Conservation (phyloP, 2,888 invertebrate species). For the Drosophila paranaensis region DNA sequence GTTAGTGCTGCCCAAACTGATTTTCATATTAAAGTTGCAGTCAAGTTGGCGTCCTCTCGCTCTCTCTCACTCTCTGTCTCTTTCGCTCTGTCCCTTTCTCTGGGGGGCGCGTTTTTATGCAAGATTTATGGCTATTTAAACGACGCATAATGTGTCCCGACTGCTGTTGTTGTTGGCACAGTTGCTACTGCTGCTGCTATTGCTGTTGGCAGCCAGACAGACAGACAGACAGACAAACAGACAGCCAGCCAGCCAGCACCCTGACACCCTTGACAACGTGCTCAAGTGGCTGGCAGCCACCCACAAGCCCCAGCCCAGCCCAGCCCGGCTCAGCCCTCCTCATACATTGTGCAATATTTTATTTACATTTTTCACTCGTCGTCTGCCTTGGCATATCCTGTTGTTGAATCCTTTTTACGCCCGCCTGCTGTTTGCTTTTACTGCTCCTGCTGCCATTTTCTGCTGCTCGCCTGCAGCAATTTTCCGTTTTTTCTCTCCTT, state of each 20-base stretch:
- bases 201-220: conserved; percentile 54
- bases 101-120: conserved; percentile 72
- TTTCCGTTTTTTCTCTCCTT: conserved; percentile 13
- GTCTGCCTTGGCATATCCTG: conserved; percentile 71
- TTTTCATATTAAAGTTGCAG: conserved; percentile 77
- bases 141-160: conserved; percentile 76
- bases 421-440: conserved; percentile 75
- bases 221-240: conserved; percentile 16
- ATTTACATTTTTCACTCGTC: conserved; percentile 78
- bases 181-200: conserved; percentile 30
- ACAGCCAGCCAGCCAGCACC: conserved; percentile 32
- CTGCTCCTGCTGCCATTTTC: conserved; percentile 22
- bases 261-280: conserved; percentile 73
- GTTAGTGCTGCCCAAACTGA: conserved; percentile 65
- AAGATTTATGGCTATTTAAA: conserved; percentile 83
- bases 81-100: background rate
- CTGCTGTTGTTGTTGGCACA: conserved; percentile 45
- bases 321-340: conserved; percentile 8
- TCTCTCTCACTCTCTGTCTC: background rate
- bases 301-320: background rate
- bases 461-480: conserved; percentile 35
- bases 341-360: conserved; percentile 71
- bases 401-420: conserved; percentile 71
- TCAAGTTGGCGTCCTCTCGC: conserved; percentile 39
- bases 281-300: conserved; percentile 69